These are phyloP conservation scores for Lipotes vexillifer DNA, from an alignment of 2,113 vertebrate genomes.

Conservation along the genomic window DNA sequence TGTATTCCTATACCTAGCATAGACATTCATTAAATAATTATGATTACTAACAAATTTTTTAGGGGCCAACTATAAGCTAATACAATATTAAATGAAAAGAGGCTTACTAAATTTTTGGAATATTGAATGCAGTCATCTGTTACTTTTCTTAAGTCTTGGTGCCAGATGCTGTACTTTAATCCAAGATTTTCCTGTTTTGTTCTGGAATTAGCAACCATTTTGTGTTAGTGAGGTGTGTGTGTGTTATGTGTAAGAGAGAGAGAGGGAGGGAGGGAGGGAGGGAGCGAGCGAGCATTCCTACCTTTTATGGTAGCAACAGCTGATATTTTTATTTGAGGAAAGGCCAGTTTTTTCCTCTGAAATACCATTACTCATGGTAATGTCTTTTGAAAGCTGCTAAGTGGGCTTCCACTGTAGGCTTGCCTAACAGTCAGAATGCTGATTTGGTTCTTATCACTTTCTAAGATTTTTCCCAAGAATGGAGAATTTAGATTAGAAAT, in stretches of 20 bases:
- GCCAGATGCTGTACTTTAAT: not conserved
- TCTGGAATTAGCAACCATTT: not conserved
- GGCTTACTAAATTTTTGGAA: not conserved
- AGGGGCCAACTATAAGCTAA: not conserved
- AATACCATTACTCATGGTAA: not conserved
- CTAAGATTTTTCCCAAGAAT: slow-evolving; percentile 12
- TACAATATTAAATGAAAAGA: not conserved
- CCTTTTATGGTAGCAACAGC: not conserved
- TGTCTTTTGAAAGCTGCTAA: not conserved
- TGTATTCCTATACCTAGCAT: not conserved
- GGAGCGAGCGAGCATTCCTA: not conserved
- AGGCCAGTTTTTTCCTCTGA: not conserved
- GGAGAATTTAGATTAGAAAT: slow-evolving; percentile 23
- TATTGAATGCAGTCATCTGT: not conserved
- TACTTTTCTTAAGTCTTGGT: not conserved
- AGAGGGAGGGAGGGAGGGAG: no score
- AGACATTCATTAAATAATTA: not conserved
- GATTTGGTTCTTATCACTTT: not conserved
- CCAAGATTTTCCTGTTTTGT: not conserved
- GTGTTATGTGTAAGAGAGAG: no score
- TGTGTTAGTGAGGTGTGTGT: not conserved
- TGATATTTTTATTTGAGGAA: not conserved
- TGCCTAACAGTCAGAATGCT: not conserved
- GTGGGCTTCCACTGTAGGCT: not conserved
- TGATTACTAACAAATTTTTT: not conserved